phyloP scores from a whole-genome alignment of 2,888 invertebrate species.

The Meliscaeva auricollis region DNA sequence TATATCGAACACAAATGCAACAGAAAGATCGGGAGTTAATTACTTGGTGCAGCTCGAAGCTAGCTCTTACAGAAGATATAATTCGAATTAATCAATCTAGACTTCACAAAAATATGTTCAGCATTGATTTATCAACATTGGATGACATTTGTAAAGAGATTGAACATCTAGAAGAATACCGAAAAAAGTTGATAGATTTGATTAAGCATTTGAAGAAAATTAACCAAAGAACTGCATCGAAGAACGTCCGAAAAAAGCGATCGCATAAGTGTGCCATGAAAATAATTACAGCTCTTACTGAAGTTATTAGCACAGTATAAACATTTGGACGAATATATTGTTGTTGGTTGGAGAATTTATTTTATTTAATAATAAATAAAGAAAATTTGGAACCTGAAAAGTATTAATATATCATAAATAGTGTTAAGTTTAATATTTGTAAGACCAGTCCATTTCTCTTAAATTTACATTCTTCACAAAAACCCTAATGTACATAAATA shows the following conservation, averaged over 20 bases:
- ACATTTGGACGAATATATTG: background rate
- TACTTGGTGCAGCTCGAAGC: conserved; percentile 79
- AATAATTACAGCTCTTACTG: conserved; percentile 37
- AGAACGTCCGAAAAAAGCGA: conserved; percentile 24
- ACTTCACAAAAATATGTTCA: conserved; percentile 7
- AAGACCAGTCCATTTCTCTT: too few species aligned
- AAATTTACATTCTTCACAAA: too few species aligned
- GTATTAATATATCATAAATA: too few species aligned
- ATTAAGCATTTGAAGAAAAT: conserved; percentile 76
- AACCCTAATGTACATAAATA: too few species aligned
- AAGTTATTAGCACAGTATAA: conserved; percentile 25
- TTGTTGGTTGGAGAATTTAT: background rate
- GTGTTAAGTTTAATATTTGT: too few species aligned
- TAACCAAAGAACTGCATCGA: conserved; percentile 62
- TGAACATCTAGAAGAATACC: conserved; percentile 77
- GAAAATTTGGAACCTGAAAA: conserved; percentile 13
- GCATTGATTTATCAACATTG: conserved; percentile 7
- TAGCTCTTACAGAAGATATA: conserved; percentile 79
- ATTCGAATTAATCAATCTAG: conserved; percentile 66
- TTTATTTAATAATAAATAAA: conserved; percentile 1
- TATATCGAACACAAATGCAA: conserved; percentile 78
- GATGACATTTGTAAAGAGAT: conserved; percentile 75
- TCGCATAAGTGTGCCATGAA: conserved; percentile 37
- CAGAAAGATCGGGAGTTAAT: conserved; percentile 77
- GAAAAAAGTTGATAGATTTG: conserved; percentile 76